phyloP scores from a whole-genome alignment of 2,797 vertebrate species.

The Enteromius mattozi region DNA sequence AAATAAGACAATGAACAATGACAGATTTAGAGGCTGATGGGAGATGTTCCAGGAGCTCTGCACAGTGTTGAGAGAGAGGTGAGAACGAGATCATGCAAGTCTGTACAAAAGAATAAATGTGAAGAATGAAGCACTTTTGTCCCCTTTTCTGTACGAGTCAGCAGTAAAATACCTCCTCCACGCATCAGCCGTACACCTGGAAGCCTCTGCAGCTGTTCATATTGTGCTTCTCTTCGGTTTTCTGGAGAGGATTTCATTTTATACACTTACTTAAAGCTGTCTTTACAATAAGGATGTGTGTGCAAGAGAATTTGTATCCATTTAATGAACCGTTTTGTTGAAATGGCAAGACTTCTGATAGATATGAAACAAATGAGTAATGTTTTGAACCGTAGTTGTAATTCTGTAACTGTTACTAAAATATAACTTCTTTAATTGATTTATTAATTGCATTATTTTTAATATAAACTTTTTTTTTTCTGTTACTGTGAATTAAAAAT shows the following conservation, averaged over 20 bases:
- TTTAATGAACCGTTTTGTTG: not conserved
- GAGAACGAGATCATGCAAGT: not conserved
- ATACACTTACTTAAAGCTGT: not conserved
- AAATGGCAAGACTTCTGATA: not conserved
- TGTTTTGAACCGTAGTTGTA: not conserved
- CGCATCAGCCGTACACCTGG: not conserved
- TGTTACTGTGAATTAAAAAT: too few relatives aligned
- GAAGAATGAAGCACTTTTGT: not conserved
- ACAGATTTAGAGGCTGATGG: slow-evolving; percentile 29
- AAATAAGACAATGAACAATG: slow-evolving; percentile 59
- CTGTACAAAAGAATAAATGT: not conserved
- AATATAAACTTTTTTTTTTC: too few relatives aligned
- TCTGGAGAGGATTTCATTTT: not conserved
- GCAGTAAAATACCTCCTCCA: not conserved
- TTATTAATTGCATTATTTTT: too few relatives aligned
- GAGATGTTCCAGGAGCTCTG: slow-evolving; percentile 11
- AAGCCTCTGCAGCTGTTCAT: not conserved
- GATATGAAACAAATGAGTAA: not conserved
- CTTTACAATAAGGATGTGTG: not conserved
- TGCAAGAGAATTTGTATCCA: too few relatives aligned
- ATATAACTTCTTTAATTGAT: too few relatives aligned
- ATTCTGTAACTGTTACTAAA: too few relatives aligned
- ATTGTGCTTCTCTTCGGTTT: not conserved
- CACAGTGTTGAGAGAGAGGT: not conserved
- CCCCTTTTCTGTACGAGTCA: not conserved